These are phyloP conservation scores for Timema podura DNA, from an alignment of 2,888 invertebrate species.

Conservation along the genomic window DNA sequence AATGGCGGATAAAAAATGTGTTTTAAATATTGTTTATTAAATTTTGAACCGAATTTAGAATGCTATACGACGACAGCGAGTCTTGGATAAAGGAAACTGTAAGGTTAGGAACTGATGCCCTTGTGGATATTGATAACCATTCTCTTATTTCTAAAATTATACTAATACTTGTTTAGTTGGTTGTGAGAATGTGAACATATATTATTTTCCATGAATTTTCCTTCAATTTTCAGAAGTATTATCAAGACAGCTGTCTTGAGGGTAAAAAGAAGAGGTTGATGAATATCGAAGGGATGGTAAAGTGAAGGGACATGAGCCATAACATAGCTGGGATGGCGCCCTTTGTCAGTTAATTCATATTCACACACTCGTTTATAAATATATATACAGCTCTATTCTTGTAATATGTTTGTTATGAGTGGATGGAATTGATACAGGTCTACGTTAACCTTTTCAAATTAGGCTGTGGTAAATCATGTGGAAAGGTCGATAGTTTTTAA, in stretches of 20 bases:
- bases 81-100: slow-evolving; percentile 18
- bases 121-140: neutral
- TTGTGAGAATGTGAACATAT: neutral
- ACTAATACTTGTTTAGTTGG: neutral
- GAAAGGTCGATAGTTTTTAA: too few relatives aligned
- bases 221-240: slow-evolving; percentile 23
- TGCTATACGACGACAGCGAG: slow-evolving; percentile 3
- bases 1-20: neutral
- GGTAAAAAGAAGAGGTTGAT: slow-evolving; percentile 26
- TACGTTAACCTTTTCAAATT: too few relatives aligned
- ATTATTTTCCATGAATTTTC: neutral
- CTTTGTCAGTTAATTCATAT: slow-evolving; percentile 46
- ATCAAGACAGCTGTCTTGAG: slow-evolving; percentile 19
- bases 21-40: neutral
- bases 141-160: neutral
- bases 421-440: too few relatives aligned
- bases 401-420: too few relatives aligned
- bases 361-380: neutral
- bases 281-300: slow-evolving; percentile 30
- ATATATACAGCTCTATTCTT: neutral
- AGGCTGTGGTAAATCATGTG: too few relatives aligned
- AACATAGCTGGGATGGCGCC: slow-evolving; percentile 77
- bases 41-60: slow-evolving; percentile 1
- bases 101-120: slow-evolving; percentile 26
- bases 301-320: slow-evolving; percentile 60